Evolutionary conservation across 2,888 invertebrate species (phyloP).

Genomic region (Meta bourneti): DNA sequence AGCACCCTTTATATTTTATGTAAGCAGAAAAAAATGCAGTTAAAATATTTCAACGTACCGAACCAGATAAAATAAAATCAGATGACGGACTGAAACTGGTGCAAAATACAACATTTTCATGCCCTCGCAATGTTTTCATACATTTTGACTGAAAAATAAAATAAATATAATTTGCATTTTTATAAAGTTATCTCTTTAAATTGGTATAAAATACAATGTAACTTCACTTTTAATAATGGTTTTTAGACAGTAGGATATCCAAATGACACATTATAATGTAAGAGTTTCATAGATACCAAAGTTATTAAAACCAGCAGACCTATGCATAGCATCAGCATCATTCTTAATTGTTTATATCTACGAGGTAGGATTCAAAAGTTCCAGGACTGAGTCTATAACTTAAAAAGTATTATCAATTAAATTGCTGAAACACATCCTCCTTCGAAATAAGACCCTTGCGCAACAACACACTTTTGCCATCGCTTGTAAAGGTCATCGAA

Average conservation of each 20-base stretch:
- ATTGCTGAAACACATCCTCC: too few species aligned
- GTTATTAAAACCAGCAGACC: background rate
- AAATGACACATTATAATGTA: background rate
- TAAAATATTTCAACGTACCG: slow-evolving; percentile 84
- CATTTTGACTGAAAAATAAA: slow-evolving; percentile 89
- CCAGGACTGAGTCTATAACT: too few species aligned
- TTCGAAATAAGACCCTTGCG: too few species aligned
- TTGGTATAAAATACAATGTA: too few species aligned
- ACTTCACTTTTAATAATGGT: too few species aligned
- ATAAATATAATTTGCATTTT: background rate
- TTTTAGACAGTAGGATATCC: background rate
- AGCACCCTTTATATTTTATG: background rate
- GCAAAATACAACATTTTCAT: slow-evolving; percentile 99
- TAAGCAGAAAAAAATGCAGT: too few species aligned
- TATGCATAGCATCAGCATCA: background rate
- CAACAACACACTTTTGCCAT: too few species aligned
- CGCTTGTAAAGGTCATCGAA: too few species aligned
- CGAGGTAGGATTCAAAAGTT: too few species aligned
- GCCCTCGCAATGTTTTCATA: slow-evolving; percentile 98
- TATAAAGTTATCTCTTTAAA: background rate
- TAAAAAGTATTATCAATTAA: too few species aligned
- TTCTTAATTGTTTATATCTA: too few species aligned
- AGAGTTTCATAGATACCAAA: background rate
- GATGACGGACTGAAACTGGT: slow-evolving; percentile 99
- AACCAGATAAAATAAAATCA: slow-evolving; percentile 98